These are phyloP conservation scores for Acleris holmiana DNA, from an alignment of 2,888 invertebrate species.

Conservation along the genomic window DNA sequence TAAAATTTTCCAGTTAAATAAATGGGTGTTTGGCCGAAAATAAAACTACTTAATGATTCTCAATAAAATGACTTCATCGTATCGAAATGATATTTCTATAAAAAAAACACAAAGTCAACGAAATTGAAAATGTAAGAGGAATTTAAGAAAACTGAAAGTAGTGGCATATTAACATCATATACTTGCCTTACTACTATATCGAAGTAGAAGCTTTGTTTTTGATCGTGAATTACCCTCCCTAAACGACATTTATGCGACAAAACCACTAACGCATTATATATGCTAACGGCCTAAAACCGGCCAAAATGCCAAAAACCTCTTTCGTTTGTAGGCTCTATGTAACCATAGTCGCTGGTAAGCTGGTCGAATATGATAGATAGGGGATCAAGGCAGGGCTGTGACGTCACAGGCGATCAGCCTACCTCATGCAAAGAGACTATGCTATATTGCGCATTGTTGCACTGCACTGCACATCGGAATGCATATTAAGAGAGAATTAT, in stretches of 20 bases:
- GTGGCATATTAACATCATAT: too few relatives aligned
- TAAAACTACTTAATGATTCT: too few relatives aligned
- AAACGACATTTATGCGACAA: slow-evolving; percentile 21
- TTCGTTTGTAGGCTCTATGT: neutral
- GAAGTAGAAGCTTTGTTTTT: neutral
- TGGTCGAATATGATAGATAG: slow-evolving; percentile 36
- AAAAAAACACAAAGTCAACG: too few relatives aligned
- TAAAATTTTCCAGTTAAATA: slow-evolving; percentile 19
- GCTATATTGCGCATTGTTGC: slow-evolving; percentile 30
- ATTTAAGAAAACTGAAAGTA: too few relatives aligned
- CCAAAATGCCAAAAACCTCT: slow-evolving; percentile 19
- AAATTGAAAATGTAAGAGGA: too few relatives aligned
- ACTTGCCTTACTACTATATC: too few relatives aligned
- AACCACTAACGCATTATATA: slow-evolving; percentile 26
- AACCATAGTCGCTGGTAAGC: slow-evolving; percentile 6
- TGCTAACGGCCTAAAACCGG: slow-evolving; percentile 25
- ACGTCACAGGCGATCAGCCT: slow-evolving; percentile 36
- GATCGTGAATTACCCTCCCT: slow-evolving; percentile 1
- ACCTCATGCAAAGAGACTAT: slow-evolving; percentile 30
- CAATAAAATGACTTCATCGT: too few relatives aligned
- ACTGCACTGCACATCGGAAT: slow-evolving; percentile 18
- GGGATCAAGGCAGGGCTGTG: slow-evolving; percentile 24
- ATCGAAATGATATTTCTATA: too few relatives aligned
- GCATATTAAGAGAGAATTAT: slow-evolving; percentile 36
- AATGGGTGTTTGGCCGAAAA: neutral